Conservation (phyloP, 2,113 vertebrate species). For the Mellivora capensis region DNA sequence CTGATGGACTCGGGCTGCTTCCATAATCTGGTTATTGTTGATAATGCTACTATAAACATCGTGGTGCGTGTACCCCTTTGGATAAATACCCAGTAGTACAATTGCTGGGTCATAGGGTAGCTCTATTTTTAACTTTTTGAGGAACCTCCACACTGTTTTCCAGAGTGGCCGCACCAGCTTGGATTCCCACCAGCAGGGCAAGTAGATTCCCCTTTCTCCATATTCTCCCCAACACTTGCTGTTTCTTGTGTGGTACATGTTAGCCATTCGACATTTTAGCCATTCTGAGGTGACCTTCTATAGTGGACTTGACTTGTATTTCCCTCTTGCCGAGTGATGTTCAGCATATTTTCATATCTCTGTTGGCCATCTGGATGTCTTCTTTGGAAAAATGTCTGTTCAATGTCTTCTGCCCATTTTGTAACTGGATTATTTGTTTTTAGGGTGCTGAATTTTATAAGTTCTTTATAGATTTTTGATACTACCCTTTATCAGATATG, state of each 20-base stretch:
- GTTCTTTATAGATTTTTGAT: not conserved
- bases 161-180: not conserved
- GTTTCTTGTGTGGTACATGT: not conserved
- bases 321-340: not conserved
- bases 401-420: not conserved
- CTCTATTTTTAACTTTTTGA: not conserved
- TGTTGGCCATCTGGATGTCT: not conserved
- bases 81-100: not conserved
- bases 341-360: not conserved
- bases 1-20: not conserved
- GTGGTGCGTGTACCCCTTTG: not conserved
- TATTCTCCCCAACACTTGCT: no score
- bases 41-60: not conserved
- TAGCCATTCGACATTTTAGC: not conserved
- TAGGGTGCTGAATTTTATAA: not conserved
- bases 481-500: not conserved
- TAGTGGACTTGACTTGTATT: not conserved
- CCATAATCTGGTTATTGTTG: not conserved
- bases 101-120: not conserved
- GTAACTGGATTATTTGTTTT: not conserved
- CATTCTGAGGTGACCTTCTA: not conserved
- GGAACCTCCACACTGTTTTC: not conserved
- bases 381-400: not conserved
- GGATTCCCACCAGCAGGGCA: not conserved
- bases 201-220: not conserved